Conservation (phyloP, 2,888 invertebrate genomes). For the Pachycephus smyrnensis region DNA sequence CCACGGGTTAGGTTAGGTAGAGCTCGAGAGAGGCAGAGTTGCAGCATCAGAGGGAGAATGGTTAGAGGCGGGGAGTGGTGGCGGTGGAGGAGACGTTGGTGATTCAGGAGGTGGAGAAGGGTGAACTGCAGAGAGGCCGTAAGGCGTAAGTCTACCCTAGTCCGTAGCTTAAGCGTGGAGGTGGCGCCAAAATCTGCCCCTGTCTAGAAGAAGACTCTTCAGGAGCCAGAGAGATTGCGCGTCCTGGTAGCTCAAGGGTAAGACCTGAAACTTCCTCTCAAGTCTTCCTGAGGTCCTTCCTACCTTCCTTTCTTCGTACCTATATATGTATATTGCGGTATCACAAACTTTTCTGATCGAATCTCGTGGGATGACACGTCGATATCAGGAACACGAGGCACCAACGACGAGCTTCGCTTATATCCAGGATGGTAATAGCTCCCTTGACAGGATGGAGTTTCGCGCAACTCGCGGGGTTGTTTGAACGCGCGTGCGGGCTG, state of each 20-base stretch:
- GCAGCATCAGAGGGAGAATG: slow-evolving; percentile 56
- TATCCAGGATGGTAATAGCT: neutral
- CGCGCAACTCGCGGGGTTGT: slow-evolving; percentile 17
- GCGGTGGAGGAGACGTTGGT: slow-evolving; percentile 12
- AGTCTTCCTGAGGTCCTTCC: neutral
- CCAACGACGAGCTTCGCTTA: neutral
- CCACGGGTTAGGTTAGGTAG: slow-evolving; percentile 60
- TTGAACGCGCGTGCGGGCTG: slow-evolving; percentile 26
- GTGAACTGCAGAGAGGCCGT: slow-evolving; percentile 68
- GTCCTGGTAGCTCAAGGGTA: slow-evolving; percentile 17
- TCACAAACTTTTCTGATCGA: neutral
- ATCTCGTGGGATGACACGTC: neutral
- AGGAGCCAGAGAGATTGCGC: slow-evolving; percentile 40
- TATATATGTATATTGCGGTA: neutral
- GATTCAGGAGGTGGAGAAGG: slow-evolving; percentile 58
- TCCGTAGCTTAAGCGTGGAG: slow-evolving; percentile 73
- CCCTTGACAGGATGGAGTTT: neutral
- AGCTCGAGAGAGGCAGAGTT: slow-evolving; percentile 42
- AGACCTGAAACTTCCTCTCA: neutral
- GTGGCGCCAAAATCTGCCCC: slow-evolving; percentile 69
- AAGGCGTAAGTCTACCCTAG: slow-evolving; percentile 66
- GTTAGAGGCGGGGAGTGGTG: slow-evolving; percentile 33
- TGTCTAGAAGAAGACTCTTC: slow-evolving; percentile 50
- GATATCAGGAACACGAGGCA: neutral
- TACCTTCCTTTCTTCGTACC: neutral